Evolutionary conservation across 2,888 invertebrate species (phyloP).

Genomic region (Homarus gammarus): DNA sequence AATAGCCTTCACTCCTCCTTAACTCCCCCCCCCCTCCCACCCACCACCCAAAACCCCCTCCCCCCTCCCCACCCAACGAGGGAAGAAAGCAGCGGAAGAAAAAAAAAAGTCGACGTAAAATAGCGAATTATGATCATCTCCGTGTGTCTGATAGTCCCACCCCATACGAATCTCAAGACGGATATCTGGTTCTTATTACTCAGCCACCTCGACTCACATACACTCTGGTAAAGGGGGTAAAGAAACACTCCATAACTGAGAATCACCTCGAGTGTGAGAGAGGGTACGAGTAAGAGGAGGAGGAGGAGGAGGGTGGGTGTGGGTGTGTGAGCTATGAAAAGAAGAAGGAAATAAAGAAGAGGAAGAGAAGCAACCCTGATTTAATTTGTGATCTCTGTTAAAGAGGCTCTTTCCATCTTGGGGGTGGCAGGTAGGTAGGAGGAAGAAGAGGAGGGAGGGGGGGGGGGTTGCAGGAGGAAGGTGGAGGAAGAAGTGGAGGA

Average conservation of each 20-base stretch:
- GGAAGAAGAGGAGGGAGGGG: too few relatives aligned
- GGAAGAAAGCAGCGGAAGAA: too few relatives aligned
- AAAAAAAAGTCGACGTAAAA: too few relatives aligned
- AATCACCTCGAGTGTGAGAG: constrained; percentile 1
- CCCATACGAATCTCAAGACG: background rate
- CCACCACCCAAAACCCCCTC: background rate
- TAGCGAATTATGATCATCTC: background rate
- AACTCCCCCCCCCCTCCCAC: background rate
- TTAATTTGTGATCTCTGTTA: constrained; percentile 48
- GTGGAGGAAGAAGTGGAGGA: too few relatives aligned
- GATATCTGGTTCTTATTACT: background rate
- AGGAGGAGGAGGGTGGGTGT: background rate
- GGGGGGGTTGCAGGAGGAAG: too few relatives aligned
- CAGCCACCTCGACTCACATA: background rate
- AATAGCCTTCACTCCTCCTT: background rate
- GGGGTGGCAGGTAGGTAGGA: too few relatives aligned
- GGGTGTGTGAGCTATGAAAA: too few relatives aligned
- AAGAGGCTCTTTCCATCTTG: constrained; percentile 38
- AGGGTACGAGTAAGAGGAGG: background rate
- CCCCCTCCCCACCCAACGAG: too few relatives aligned
- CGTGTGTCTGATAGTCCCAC: background rate
- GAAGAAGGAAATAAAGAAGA: background rate
- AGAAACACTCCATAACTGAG: background rate
- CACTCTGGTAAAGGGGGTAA: background rate
- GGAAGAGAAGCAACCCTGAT: constrained; percentile 13